Evolutionary conservation across 2,797 vertebrate species (phyloP), one percentile per base, ranked within the genome.

Genomic region (Gorsachius magnificus): DNA sequence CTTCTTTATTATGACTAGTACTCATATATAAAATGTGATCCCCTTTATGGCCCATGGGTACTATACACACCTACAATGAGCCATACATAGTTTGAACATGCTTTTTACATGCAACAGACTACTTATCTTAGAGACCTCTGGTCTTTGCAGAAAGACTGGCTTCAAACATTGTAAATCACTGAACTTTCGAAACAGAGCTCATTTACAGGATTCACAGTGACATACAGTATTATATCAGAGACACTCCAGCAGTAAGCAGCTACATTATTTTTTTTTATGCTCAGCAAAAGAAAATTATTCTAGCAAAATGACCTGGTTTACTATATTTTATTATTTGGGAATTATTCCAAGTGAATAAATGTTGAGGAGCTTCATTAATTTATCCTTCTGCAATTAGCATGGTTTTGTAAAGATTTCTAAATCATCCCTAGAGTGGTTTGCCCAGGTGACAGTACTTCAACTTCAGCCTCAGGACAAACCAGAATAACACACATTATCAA

Each of bases 301-400:
- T 20, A 85, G 16, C 11, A 89, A 87, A 95, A 88, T 56, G 1
- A 64, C 22, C 19, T 14, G 3, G 31, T 96, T 87, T 58, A 87
- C 35, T 84, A 1, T 50, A 84, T 78, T 93, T 91, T 68, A 71
- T 80, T 88, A 76, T 86, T 41, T 87, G 56, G 66, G 61, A 94
- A 64, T 48, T 85, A 74, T 87, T 94, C 74, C 81, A 91, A 92
- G 50, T 75, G 45, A 91, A 81, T 75, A 93, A 86, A 57, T 36
- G 22, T 58, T n/a, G 36, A 92, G 14, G n/a, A 65, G 10, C 18
- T 83, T 69, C 54, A 83, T 82, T 82, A 76, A 83, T 77, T 89
- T 82, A 83, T 70, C 31, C 56, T 92, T 89, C 64, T 89, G 38
- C 38, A 79, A 69, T 83, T 75, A 85, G 28, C 48, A 51, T 51